Conservation (phyloP, 2,888 invertebrate genomes). For the Polietes domitor region DNA sequence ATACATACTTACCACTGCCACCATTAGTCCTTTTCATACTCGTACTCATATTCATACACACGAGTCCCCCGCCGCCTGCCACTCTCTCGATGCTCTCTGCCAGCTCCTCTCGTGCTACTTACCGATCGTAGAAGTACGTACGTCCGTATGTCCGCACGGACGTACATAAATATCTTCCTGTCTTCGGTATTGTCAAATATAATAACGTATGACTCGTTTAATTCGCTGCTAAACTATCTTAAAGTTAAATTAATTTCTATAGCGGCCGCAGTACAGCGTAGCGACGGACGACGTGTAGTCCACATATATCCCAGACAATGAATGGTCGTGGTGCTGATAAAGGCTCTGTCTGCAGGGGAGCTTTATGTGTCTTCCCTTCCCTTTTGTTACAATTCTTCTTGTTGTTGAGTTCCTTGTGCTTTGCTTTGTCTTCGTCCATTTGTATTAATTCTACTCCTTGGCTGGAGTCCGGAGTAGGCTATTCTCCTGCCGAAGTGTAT, state of each 20-base stretch:
- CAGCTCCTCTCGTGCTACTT: background rate
- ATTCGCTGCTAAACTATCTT: slow-evolving; percentile 61
- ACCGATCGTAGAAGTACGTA: background rate
- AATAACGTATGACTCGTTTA: slow-evolving; percentile 68
- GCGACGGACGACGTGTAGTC: background rate
- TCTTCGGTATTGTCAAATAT: slow-evolving; percentile 66
- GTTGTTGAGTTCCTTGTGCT: background rate
- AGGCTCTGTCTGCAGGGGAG: background rate
- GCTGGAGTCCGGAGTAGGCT: background rate
- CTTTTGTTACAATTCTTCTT: slow-evolving; percentile 59
- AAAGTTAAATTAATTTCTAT: slow-evolving; percentile 65
- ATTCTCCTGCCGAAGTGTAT: background rate
- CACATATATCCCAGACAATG: background rate
- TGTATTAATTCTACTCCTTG: slow-evolving; percentile 13
- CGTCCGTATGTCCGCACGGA: too few species aligned
- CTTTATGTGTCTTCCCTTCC: slow-evolving; percentile 36
- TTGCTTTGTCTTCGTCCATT: slow-evolving; percentile 10
- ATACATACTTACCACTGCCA: background rate
- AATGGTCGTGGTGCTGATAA: slow-evolving; percentile 11
- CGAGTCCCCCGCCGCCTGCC: background rate
- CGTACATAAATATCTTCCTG: slow-evolving; percentile 37
- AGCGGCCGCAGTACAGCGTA: background rate
- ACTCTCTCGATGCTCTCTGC: too few species aligned
- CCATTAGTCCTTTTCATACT: slow-evolving; percentile 48
- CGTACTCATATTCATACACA: slow-evolving; percentile 56